Evolutionary conservation across 2,888 invertebrate species (phyloP).

Genomic region (Polylopha cassiicola): DNA sequence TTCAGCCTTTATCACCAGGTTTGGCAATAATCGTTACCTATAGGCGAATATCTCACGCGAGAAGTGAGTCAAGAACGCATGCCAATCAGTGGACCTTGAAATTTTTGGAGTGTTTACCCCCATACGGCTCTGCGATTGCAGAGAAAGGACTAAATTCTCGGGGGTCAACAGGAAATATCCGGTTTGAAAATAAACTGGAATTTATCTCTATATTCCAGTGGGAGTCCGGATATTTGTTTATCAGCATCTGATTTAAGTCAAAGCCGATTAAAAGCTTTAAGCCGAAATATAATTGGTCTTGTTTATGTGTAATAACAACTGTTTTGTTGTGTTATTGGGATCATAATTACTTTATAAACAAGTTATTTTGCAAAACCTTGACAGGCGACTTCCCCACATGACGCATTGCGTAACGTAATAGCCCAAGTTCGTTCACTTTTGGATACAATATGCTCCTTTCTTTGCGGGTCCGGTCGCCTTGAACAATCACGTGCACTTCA

Average conservation of each 20-base stretch:
- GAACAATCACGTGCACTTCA: constrained; percentile 13
- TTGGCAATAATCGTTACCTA: constrained; percentile 1
- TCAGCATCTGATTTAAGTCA: constrained; percentile 10
- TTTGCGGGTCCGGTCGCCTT: constrained; percentile 12
- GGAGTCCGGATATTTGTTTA: not conserved
- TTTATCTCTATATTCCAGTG: not conserved
- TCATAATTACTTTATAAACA: not conserved
- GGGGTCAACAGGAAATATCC: not conserved
- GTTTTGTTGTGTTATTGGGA: not conserved
- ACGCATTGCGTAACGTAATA: constrained; percentile 11
- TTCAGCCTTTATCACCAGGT: not conserved
- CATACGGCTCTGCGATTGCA: not conserved
- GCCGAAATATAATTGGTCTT: constrained; percentile 1
- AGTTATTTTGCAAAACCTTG: constrained; percentile 10
- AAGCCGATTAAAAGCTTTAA: constrained; percentile 3
- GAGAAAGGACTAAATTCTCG: constrained; percentile 3
- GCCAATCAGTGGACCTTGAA: constrained; percentile 3
- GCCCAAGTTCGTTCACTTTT: constrained; percentile 16
- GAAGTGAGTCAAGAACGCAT: constrained; percentile 5
- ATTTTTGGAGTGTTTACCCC: not conserved
- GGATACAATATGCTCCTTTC: constrained; percentile 9
- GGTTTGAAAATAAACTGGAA: constrained; percentile 1
- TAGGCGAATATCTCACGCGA: constrained; percentile 3
- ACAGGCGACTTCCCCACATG: constrained; percentile 1
- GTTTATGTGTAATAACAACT: constrained; percentile 1